Evolutionary conservation across 2,888 invertebrate species (phyloP).

Genomic region (Eudasyphora cyanicolor): DNA sequence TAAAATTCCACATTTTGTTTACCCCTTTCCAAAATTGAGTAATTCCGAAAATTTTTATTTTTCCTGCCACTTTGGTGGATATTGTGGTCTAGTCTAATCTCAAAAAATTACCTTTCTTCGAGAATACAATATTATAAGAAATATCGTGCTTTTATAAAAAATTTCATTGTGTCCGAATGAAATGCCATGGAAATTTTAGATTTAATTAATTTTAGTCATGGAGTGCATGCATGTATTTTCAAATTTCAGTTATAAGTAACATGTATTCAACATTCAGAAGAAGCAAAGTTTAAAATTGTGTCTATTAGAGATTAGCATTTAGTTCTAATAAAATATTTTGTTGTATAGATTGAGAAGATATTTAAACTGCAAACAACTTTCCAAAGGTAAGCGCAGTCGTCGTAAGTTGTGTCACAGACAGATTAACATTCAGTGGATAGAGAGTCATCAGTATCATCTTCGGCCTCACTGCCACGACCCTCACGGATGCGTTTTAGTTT

Average conservation of each 20-base stretch:
- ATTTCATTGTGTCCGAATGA: too few relatives aligned
- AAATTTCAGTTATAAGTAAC: not conserved
- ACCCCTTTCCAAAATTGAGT: too few relatives aligned
- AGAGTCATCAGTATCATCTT: slow-evolving; percentile 74
- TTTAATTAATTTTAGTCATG: too few relatives aligned
- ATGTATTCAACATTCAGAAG: slow-evolving; percentile 9
- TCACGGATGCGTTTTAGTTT: slow-evolving; percentile 80
- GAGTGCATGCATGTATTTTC: not conserved
- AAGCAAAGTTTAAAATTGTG: not conserved
- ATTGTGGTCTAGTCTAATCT: too few relatives aligned
- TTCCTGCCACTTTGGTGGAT: too few relatives aligned
- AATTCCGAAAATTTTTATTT: too few relatives aligned
- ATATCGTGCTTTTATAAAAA: too few relatives aligned
- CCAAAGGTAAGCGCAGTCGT: not conserved
- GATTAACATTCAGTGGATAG: slow-evolving; percentile 54
- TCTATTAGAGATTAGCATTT: not conserved
- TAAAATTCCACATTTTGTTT: too few relatives aligned
- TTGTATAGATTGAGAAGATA: not conserved
- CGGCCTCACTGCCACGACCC: slow-evolving; percentile 76
- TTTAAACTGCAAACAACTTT: not conserved
- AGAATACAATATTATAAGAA: too few relatives aligned
- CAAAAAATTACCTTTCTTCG: too few relatives aligned
- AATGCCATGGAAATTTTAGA: too few relatives aligned
- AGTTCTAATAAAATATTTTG: not conserved
- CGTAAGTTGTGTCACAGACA: not conserved